Evolutionary conservation across 2,797 vertebrate genomes (phyloP).

Genomic region (Anolis apletophallus): DNA sequence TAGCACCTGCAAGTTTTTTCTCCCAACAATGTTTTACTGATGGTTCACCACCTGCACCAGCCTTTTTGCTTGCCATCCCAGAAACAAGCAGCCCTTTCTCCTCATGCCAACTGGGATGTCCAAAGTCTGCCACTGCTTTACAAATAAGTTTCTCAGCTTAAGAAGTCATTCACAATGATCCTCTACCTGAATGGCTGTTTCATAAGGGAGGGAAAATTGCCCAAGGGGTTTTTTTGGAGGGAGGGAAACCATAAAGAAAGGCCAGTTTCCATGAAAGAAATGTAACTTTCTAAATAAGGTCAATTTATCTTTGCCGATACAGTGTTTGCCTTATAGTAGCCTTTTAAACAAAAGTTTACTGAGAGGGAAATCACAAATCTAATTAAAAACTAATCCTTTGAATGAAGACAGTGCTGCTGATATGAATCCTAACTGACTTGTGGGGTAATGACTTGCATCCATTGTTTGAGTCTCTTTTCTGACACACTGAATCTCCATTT

Average conservation of each 20-base stretch:
- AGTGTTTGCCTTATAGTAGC: slow-evolving; percentile 36
- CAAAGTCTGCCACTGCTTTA: slow-evolving; percentile 67
- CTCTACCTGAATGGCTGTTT: slow-evolving; percentile 71
- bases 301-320: slow-evolving; percentile 50
- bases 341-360: slow-evolving; percentile 55
- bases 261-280: slow-evolving; percentile 54
- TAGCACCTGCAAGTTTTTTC: slow-evolving; percentile 78
- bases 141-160: slow-evolving; percentile 63
- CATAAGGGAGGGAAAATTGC: slow-evolving; percentile 53
- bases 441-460: slow-evolving; percentile 34
- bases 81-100: slow-evolving; percentile 79
- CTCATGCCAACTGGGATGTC: slow-evolving; percentile 73
- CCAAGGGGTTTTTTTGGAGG: background rate
- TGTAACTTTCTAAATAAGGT: slow-evolving; percentile 54
- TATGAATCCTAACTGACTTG: slow-evolving; percentile 26
- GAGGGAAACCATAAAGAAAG: slow-evolving; percentile 35
- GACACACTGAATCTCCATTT: background rate
- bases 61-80: slow-evolving; percentile 46
- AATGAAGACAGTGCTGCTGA: slow-evolving; percentile 34
- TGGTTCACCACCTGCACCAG: slow-evolving; percentile 78
- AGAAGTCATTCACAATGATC: slow-evolving; percentile 65
- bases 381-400: slow-evolving; percentile 46
- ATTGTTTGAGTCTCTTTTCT: slow-evolving; percentile 9
- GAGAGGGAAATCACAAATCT: slow-evolving; percentile 39
- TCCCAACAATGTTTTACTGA: slow-evolving; percentile 73